A percentile compares a stretch with the other conserved stretches of the same genome.
Conservation (phyloP, 2,113 vertebrate species). For the Macrotis lagotis region DNA sequence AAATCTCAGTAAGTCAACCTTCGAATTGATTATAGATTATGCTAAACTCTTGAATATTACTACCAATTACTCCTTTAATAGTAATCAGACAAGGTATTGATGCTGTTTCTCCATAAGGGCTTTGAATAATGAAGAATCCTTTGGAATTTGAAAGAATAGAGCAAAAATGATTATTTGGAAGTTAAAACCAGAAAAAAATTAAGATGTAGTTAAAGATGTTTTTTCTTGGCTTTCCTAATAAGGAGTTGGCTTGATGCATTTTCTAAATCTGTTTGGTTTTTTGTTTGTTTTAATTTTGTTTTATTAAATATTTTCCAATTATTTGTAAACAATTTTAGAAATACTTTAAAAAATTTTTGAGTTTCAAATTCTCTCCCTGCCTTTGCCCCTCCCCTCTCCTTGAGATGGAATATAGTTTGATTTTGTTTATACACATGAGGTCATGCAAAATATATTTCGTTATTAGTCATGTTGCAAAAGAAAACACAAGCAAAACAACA, state of each 20-base stretch:
- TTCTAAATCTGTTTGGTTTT: neutral
- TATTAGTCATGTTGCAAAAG: neutral
- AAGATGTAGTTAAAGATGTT: neutral
- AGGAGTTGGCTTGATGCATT: neutral
- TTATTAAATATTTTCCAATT: neutral
- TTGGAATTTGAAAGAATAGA: neutral
- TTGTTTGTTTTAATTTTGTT: neutral
- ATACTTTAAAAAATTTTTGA: neutral
- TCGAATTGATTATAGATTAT: neutral
- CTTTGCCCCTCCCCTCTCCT: neutral
- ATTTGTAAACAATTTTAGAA: neutral
- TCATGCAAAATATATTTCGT: neutral
- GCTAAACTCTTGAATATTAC: neutral
- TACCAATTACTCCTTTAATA: neutral
- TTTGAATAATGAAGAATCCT: neutral
- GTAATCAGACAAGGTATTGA: neutral
- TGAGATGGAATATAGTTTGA: neutral
- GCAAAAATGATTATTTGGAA: neutral
- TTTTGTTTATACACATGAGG: neutral
- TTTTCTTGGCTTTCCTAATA: neutral
- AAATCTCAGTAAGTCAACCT: conserved; percentile 87
- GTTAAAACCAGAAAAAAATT: neutral
- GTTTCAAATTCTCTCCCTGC: neutral
- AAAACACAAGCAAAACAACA: neutral
- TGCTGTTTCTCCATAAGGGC: neutral